These are phyloP conservation scores for Lagorchestes hirsutus DNA, from an alignment of 2,797 vertebrate species.

Conservation along the genomic window DNA sequence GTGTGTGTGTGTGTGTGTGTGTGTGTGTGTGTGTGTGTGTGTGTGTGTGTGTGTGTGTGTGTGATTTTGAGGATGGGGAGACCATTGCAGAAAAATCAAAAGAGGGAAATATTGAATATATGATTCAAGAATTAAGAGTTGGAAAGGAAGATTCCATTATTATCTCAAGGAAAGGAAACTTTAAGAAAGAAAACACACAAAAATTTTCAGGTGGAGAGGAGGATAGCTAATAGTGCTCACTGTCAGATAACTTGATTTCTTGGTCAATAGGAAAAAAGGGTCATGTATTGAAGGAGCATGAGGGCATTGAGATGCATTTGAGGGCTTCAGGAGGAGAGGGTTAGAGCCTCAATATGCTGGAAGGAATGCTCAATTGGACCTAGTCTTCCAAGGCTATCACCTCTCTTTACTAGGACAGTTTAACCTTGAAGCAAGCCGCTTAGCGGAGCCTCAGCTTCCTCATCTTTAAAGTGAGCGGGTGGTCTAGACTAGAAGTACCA, in stretches of 20 bases:
- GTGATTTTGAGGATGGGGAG: too few species aligned
- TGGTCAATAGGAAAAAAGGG: background rate
- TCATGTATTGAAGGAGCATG: background rate
- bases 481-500: background rate
- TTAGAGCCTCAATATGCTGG: background rate
- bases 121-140: background rate
- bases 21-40: too few species aligned
- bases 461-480: background rate
- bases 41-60: background rate
- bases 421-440: background rate
- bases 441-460: background rate
- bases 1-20: too few species aligned
- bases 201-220: background rate
- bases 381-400: background rate
- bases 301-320: background rate
- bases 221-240: background rate
- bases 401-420: background rate
- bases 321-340: background rate
- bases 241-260: background rate
- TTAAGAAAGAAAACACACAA: background rate
- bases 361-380: background rate
- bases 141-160: background rate
- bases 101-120: too few species aligned
- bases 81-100: too few species aligned
- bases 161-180: background rate